phyloP scores from a whole-genome alignment of 1,140 invertebrate species.

The Atta colombica region DNA sequence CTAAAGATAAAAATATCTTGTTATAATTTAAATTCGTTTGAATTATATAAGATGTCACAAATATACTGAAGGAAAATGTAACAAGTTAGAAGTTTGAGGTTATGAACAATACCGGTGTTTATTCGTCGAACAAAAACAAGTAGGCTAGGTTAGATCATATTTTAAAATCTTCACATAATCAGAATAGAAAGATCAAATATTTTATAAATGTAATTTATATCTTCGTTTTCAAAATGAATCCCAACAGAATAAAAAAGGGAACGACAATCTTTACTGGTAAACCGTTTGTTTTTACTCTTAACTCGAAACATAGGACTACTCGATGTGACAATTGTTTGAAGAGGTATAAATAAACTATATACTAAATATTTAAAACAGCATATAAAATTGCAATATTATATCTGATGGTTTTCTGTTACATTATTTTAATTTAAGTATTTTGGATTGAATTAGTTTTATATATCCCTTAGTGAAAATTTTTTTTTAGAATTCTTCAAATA shows the following conservation, averaged over 20 bases:
- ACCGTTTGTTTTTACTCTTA: conserved; percentile 89
- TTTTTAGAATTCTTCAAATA: too few species aligned
- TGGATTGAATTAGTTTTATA: conserved; percentile 15
- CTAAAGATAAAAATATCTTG: background rate
- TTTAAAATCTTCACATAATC: conserved; percentile 17
- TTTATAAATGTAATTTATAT: background rate
- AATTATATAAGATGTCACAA: background rate
- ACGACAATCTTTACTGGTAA: conserved; percentile 87
- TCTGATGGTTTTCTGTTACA: conserved; percentile 41
- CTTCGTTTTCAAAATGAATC: conserved; percentile 52
- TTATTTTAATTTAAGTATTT: conserved; percentile 13
- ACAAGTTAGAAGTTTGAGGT: conserved; percentile 14
- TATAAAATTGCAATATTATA: conserved; percentile 36
- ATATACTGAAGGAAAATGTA: background rate
- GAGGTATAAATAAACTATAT: conserved; percentile 82
- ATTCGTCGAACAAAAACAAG: background rate
- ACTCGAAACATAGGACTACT: conserved; percentile 87
- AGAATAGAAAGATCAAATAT: background rate
- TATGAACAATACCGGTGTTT: background rate
- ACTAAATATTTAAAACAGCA: background rate
- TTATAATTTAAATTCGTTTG: background rate
- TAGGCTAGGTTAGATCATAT: background rate
- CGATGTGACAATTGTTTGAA: conserved; percentile 89
- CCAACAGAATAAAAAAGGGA: conserved; percentile 83
- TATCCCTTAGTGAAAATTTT: background rate